phyloP scores from a whole-genome alignment of 2,888 invertebrate species.

The Tetranychus truncatus region DNA sequence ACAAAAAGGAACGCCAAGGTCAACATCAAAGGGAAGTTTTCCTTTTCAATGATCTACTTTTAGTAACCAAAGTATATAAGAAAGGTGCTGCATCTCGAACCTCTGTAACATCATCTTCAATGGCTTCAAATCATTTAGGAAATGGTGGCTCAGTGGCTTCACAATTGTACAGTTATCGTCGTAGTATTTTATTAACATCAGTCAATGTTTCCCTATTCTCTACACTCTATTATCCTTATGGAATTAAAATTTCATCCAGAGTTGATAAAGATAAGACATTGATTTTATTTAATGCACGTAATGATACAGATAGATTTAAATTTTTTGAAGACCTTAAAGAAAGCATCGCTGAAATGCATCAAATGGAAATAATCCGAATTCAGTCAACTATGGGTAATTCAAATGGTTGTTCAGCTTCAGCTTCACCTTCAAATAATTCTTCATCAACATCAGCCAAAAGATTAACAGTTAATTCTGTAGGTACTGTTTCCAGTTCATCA shows the following conservation, averaged over 20 bases:
- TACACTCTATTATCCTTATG: slow-evolving; percentile 70
- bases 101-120: slow-evolving; percentile 32
- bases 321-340: slow-evolving; percentile 95
- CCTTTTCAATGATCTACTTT: slow-evolving; percentile 90
- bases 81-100: slow-evolving; percentile 33
- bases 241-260: slow-evolving; percentile 73
- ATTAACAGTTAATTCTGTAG: neutral
- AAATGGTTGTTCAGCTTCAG: neutral
- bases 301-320: slow-evolving; percentile 92
- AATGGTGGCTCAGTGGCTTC: slow-evolving; percentile 45
- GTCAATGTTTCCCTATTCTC: slow-evolving; percentile 66
- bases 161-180: slow-evolving; percentile 62
- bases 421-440: neutral
- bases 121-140: neutral
- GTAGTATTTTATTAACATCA: slow-evolving; percentile 76
- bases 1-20: slow-evolving; percentile 81
- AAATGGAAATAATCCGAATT: slow-evolving; percentile 87
- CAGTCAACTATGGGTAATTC: slow-evolving; percentile 10
- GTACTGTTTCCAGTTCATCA: neutral
- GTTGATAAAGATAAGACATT: slow-evolving; percentile 65
- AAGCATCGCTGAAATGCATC: slow-evolving; percentile 70
- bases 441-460: neutral
- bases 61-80: slow-evolving; percentile 88
- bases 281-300: slow-evolving; percentile 89
- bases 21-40: slow-evolving; percentile 68